Base-by-base conservation (phyloP, 2,113 vertebrate species). In the Trematocara nigrifrons region DNA sequence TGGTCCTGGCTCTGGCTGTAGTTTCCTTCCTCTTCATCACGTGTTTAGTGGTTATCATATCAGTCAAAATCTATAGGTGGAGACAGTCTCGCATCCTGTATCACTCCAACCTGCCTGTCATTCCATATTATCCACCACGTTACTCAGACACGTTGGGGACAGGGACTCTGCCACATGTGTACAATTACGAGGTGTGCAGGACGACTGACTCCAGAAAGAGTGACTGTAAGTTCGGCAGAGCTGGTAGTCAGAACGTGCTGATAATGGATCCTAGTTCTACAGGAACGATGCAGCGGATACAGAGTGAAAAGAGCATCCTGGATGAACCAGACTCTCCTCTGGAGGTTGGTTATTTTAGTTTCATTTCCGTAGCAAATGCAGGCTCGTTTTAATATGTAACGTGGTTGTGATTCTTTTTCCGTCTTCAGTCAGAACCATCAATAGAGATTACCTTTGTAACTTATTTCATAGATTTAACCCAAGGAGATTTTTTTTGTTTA, bases 241-340 rank as follows among this genome's bases (percentile, higher is more conserved):
- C 56, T 59, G 56, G 13, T 59, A 59, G 56, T 59, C 56, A 59
- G 56, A 59, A 16, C 0, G 56, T 59, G 26, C 0, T 31, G 2
- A 59, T 59, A 2, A 59, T 59, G 13, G 56, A 59, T 0, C 13
- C 26, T 0, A 59, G 56, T 10, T 59, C 26, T 16, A 59, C 56
- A 16, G 56, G 56, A 59, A 59, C 56, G 0, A 59, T 59, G 56
- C 56, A 59, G 56, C 56, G 56, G 13, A 59, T 59, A 59, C 26
- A 59, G 26, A 59, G 26, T 59, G 64, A 69, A 69, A 69, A 69
- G n/a, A 69, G 64, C 89, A 87, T 89, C 89, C 71, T 90, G 5
- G 91, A 92, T 80, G 91, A 92, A 79, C 85, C 89, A 42, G 88
- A 89, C 35, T 91, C 82, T 84, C 89, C 87, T 80, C 3, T 91